Evolutionary conservation across 2,113 vertebrate genomes (phyloP).

Genomic region (Percina caprodes): DNA sequence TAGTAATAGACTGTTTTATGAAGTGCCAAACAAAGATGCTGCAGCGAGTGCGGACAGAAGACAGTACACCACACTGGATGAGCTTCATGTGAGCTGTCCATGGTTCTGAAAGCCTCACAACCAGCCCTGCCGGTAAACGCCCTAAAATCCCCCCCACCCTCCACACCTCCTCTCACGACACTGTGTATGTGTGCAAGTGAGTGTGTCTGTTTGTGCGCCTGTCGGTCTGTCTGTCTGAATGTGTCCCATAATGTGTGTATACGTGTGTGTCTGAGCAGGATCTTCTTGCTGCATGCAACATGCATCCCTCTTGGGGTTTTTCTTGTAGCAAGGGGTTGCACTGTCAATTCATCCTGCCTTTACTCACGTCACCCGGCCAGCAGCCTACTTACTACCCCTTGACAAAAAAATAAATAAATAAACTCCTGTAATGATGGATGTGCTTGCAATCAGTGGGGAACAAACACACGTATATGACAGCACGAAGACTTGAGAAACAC

Average conservation of each 20-base stretch:
- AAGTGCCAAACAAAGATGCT: conserved; percentile 28
- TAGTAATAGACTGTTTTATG: conserved; percentile 4
- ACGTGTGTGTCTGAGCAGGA: conserved; percentile 9
- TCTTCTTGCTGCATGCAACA: conserved; percentile 51
- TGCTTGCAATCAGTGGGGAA: conserved; percentile 2
- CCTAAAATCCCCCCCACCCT: conserved; percentile 62
- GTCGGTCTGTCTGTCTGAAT: conserved; percentile 16
- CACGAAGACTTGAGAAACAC: conserved; percentile 1
- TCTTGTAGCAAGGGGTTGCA: conserved; percentile 55
- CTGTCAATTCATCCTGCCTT: conserved; percentile 61
- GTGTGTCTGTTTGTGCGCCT: conserved; percentile 12
- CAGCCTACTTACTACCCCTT: conserved; percentile 40
- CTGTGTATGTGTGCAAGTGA: conserved; percentile 53
- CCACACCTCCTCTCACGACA: conserved; percentile 66
- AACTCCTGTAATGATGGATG: conserved; percentile 12
- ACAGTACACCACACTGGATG: conserved; percentile 36
- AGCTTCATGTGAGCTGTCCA: conserved; percentile 80
- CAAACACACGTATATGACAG: conserved; percentile 1
- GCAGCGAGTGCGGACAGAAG: conserved; percentile 31
- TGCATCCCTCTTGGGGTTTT: conserved; percentile 54
- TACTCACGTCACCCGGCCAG: conserved; percentile 67
- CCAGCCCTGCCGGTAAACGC: conserved; percentile 81
- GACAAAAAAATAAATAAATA: conserved; percentile 27
- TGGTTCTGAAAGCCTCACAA: conserved; percentile 81
- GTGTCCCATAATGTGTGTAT: conserved; percentile 17